phyloP scores from a whole-genome alignment of 2,888 invertebrate species.

The Diplolepis rosae region DNA sequence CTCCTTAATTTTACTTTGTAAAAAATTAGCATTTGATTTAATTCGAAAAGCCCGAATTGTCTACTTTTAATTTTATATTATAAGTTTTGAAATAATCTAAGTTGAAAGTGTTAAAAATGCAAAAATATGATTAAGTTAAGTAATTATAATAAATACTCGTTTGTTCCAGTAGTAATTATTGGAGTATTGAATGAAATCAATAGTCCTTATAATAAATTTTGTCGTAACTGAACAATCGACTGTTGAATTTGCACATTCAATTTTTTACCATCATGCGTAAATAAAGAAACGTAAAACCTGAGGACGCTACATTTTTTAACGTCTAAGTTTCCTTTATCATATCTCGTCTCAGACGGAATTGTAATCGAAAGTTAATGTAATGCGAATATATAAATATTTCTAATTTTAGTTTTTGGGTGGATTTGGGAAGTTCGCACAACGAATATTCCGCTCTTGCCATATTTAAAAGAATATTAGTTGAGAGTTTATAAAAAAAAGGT shows the following conservation, averaged over 20 bases:
- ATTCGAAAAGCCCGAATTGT: too few relatives aligned
- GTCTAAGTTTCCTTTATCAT: not conserved
- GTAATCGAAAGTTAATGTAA: not conserved
- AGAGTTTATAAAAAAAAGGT: slow-evolving; percentile 34
- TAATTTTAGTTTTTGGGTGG: slow-evolving; percentile 28
- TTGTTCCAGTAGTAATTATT: not conserved
- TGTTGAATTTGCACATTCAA: slow-evolving; percentile 3
- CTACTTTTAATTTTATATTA: too few relatives aligned
- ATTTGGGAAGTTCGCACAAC: slow-evolving; percentile 45
- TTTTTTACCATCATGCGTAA: not conserved
- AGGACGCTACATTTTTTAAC: not conserved
- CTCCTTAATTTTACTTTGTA: too few relatives aligned
- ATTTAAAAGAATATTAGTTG: slow-evolving; percentile 33
- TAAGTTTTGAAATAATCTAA: not conserved
- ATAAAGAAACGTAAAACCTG: not conserved
- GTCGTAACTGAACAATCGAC: slow-evolving; percentile 17
- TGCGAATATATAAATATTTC: slow-evolving; percentile 27
- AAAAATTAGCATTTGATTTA: too few relatives aligned
- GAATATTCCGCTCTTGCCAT: slow-evolving; percentile 56
- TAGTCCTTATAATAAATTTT: not conserved
- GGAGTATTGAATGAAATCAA: slow-evolving; percentile 1
- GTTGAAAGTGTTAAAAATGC: not conserved
- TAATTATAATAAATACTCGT: slow-evolving; percentile 22
- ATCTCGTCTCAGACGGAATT: not conserved
- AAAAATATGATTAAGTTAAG: not conserved